Percentiles rank a stretch among this genome's conserved stretches.
Conservation (phyloP, 2,797 vertebrate species). For the Coilia nasus region DNA sequence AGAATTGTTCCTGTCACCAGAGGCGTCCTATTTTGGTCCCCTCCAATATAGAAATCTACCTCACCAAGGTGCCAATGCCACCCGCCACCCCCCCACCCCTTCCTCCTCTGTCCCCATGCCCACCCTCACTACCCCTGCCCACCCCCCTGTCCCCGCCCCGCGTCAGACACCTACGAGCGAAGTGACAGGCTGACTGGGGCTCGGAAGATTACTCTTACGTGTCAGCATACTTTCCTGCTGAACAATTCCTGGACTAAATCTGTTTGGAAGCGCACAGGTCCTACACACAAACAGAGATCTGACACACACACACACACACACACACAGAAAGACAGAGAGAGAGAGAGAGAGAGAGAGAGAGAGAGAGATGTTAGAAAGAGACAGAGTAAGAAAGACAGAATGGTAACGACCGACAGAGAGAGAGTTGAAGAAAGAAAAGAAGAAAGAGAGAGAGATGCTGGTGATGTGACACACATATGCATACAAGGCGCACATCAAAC, state of each 20-base stretch:
- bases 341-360: conserved; percentile 41
- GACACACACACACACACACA: not conserved
- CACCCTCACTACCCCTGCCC: no score
- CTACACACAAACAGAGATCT: no score
- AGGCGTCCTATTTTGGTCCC: conserved; percentile 49
- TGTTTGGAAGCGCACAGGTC: not conserved
- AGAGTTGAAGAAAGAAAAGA: conserved; percentile 37
- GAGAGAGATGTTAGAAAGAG: conserved; percentile 34
- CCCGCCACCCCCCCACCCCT: not conserved
- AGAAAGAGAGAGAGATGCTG: conserved; percentile 48
- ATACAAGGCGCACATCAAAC: no score
- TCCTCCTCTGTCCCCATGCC: not conserved
- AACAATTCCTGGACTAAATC: conserved; percentile 33
- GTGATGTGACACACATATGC: not conserved
- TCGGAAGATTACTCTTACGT: conserved; percentile 33
- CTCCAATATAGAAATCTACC: conserved; percentile 22
- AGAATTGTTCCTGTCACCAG: conserved; percentile 56
- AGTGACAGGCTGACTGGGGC: conserved; percentile 11
- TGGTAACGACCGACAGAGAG: no score
- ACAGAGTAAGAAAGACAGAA: not conserved
- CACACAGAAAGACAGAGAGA: conserved; percentile 26
- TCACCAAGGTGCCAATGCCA: conserved; percentile 1
- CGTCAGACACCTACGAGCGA: not conserved
- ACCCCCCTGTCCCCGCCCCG: no score
- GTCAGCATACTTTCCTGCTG: conserved; percentile 33